A percentile compares a stretch with the other conserved stretches of the same genome.
Evolutionary conservation across 2,888 invertebrate species (phyloP).

Genomic region (Philaethria dido): DNA sequence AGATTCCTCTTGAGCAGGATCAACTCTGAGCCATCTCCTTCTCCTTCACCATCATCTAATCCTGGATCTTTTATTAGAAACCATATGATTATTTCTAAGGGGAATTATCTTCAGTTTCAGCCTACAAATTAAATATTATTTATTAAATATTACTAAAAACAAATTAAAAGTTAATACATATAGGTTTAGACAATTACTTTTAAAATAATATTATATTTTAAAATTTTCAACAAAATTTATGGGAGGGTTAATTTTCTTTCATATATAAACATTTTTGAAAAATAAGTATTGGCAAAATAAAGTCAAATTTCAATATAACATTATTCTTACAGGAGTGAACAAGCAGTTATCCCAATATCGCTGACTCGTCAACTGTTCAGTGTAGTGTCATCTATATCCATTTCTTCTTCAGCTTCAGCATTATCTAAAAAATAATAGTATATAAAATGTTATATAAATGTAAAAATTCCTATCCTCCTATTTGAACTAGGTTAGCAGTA

Average conservation of each 20-base stretch:
- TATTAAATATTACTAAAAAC: neutral
- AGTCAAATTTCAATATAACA: neutral
- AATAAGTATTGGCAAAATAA: no score
- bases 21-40: slow-evolving; percentile 62
- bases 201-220: no score
- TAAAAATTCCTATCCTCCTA: neutral
- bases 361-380: slow-evolving; percentile 67
- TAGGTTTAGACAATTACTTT: no score
- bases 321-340: slow-evolving; percentile 72
- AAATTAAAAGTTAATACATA: neutral
- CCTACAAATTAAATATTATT: slow-evolving; percentile 49
- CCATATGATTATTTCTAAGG: slow-evolving; percentile 73
- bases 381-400: slow-evolving; percentile 77
- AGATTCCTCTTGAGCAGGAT: slow-evolving; percentile 71
- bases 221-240: no score
- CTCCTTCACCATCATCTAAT: slow-evolving; percentile 64
- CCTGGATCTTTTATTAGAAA: slow-evolving; percentile 66
- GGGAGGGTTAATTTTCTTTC: no score
- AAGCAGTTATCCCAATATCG: slow-evolving; percentile 80
- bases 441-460: neutral
- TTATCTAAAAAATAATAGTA: slow-evolving; percentile 49
- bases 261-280: no score
- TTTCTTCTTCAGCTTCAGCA: slow-evolving; percentile 73
- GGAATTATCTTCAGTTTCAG: slow-evolving; percentile 67
- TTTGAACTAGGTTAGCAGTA: neutral